A percentile compares a stretch with the other conserved stretches of the same genome.
Conservation (phyloP, 2,888 invertebrate genomes). For the Gibbula magus region DNA sequence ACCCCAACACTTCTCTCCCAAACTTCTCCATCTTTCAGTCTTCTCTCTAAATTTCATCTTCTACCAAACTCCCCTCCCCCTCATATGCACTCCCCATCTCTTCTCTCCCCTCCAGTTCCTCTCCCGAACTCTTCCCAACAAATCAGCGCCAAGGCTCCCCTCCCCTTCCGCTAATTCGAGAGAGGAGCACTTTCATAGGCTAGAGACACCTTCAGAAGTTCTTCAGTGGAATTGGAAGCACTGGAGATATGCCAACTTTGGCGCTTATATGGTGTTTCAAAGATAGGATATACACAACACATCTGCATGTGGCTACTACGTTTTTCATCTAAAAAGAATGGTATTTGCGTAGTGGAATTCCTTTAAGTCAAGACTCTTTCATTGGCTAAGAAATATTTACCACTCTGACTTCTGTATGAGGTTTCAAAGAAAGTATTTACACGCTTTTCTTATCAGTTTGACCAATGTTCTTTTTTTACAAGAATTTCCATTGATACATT, state of each 20-base stretch:
- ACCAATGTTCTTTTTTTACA: no score
- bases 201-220: not conserved
- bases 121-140: not conserved
- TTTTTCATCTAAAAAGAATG: no score
- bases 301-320: no score
- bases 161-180: not conserved
- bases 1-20: not conserved
- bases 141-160: not conserved
- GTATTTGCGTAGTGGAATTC: no score
- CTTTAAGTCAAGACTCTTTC: no score
- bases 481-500: no score
- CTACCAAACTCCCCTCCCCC: not conserved
- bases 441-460: no score
- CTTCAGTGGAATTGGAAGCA: not conserved
- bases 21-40: not conserved
- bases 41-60: not conserved
- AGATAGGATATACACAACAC: no score
- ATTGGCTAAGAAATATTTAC: no score
- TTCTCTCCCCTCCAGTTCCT: not conserved
- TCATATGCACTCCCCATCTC: not conserved
- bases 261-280: slow-evolving; percentile 13
- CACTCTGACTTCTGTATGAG: no score
- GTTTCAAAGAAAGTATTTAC: no score
- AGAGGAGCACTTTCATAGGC: not conserved
- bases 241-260: not conserved